These are phyloP conservation scores for Chaenodraco wilsoni DNA, from an alignment of 2,797 vertebrate genomes.

Conservation along the genomic window DNA sequence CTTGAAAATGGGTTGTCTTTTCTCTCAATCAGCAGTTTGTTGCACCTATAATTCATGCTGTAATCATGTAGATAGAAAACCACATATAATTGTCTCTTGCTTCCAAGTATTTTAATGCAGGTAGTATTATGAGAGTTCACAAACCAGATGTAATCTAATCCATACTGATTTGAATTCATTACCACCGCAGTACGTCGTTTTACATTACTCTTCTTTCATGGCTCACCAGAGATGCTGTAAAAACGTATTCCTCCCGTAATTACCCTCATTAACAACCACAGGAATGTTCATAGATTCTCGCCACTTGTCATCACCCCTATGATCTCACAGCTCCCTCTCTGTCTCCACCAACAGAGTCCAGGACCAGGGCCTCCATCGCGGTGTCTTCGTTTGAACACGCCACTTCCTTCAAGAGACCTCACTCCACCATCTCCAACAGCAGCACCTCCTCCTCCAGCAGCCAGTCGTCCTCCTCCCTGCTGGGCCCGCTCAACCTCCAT, in stretches of 20 bases:
- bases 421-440: slow-evolving; percentile 90
- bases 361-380: slow-evolving; percentile 77
- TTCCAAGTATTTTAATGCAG: slow-evolving; percentile 16
- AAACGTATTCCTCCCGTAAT: slow-evolving; percentile 4
- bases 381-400: slow-evolving; percentile 82
- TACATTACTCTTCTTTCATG: slow-evolving; percentile 9
- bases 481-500: slow-evolving; percentile 85
- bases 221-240: slow-evolving; percentile 4
- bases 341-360: slow-evolving; percentile 72
- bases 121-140: slow-evolving; percentile 4
- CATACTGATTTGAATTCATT: slow-evolving; percentile 9
- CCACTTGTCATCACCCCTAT: not conserved
- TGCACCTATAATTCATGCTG: not conserved
- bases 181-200: slow-evolving; percentile 8
- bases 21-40: not conserved
- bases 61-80: not conserved
- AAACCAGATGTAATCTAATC: slow-evolving; percentile 20
- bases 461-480: slow-evolving; percentile 86
- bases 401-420: slow-evolving; percentile 85
- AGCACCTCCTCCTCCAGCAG: slow-evolving; percentile 90
- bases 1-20: not conserved
- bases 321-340: slow-evolving; percentile 14
- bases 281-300: slow-evolving; percentile 2
- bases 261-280: slow-evolving; percentile 11
- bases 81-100: not conserved